Evolutionary conservation across 2,113 vertebrate genomes (phyloP), one percentile per base, ranked within the genome.

Genomic region (Cervus canadensis): DNA sequence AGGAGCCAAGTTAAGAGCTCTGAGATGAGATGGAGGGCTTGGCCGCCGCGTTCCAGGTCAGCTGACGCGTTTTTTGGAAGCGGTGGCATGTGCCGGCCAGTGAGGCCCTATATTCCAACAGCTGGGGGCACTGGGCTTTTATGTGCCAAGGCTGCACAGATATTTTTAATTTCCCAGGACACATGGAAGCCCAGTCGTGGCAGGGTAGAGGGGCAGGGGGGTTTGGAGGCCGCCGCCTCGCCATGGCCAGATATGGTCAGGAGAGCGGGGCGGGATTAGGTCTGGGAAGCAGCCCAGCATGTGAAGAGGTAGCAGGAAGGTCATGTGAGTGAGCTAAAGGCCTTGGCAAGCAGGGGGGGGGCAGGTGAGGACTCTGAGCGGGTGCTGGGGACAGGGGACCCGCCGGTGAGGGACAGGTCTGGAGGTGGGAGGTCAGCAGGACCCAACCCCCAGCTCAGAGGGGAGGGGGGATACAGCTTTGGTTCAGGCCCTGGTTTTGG

Each of bases 141-240:
- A 4, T 40, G 8, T 90, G 89, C 93, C 97, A 87, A 30, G 91
- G 83, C 43, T 17, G 84, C 43, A 71, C 60, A 74, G 97, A 71
- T 45, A 89, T 19, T 89, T 89, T 97, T 87, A 97, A 96, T 96
- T 93, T 97, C 95, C 71, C 33, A n/a, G 92, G 95, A 82, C 96
- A 88, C 57, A 96, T 40, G 94, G 92, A 76, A 60, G 64, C 81
- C 76, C 40, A 7, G 43, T 56, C 76, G 85, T 91, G 54, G 82
- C 84, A 48, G 87, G 78, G 2, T 23, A 11, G 90, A 93, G 85
- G 95, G 87, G 93, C 33, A 25, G 96, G 76, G 87, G 81, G 76
- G 43, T 86, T 87, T 79, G 64, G 95, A 71, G 95, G 92, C 26
- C 33, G 11, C 26, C 2, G 11, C 25, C 3, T 36, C 0, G 3